Conservation (phyloP, 2,113 vertebrate genomes). For the Pedionomus torquatus region DNA sequence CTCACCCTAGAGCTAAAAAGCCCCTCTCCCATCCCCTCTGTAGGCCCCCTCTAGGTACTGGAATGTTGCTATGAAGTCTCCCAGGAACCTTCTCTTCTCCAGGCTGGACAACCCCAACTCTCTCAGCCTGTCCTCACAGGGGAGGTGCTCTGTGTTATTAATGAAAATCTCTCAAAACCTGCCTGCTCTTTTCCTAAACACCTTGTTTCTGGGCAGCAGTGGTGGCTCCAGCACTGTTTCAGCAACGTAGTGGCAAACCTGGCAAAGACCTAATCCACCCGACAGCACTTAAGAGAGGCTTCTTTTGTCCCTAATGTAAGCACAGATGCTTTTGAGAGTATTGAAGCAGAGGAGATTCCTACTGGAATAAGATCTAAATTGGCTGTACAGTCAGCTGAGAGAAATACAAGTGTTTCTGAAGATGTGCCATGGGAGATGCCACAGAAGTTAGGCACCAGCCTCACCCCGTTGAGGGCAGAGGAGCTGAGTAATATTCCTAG, state of each 20-base stretch:
- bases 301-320: neutral
- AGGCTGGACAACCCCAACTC: neutral
- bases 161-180: neutral
- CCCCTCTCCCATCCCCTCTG: neutral
- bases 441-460: neutral
- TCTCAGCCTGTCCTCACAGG: neutral
- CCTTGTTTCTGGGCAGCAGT: neutral
- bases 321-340: neutral
- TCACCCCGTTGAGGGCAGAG: neutral
- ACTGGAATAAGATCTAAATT: neutral
- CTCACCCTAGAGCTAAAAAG: neutral
- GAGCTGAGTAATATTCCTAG: neutral
- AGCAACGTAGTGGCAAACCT: neutral
- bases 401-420: neutral
- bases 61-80: neutral
- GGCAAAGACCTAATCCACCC: neutral
- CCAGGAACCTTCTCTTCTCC: neutral
- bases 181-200: neutral
- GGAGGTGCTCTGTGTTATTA: neutral
- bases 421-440: neutral
- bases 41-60: no score
- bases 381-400: neutral
- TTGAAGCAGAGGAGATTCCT: neutral
- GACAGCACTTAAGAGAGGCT: neutral
- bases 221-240: neutral